Evolutionary conservation across 2,797 vertebrate genomes (phyloP).

Genomic region (Zalophus californianus): DNA sequence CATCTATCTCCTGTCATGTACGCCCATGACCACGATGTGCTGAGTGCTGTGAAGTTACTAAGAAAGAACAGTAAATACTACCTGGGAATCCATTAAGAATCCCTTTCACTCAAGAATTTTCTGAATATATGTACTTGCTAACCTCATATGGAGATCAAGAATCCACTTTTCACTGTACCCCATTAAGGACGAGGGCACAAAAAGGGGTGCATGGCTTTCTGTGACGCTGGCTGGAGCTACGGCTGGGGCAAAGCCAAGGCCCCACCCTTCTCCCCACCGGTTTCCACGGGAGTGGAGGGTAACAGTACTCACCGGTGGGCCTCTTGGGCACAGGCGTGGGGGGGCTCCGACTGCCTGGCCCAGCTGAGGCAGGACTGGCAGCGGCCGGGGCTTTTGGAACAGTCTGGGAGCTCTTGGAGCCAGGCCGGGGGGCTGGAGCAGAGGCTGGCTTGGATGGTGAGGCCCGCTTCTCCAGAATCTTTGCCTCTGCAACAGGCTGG

Average conservation of each 20-base stretch:
- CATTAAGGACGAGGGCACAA: not conserved
- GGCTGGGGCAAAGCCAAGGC: not conserved
- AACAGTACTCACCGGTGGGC: constrained; percentile 88
- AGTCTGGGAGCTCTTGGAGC: constrained; percentile 86
- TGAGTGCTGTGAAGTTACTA: not conserved
- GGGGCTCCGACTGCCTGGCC: constrained; percentile 57
- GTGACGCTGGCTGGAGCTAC: not conserved
- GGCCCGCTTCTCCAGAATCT: constrained; percentile 90
- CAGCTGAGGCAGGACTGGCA: constrained; percentile 76
- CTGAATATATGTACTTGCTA: not conserved
- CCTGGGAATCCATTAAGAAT: not conserved
- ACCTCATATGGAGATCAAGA: not conserved
- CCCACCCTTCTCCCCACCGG: not conserved
- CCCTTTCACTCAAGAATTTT: not conserved
- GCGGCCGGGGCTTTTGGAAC: constrained; percentile 78
- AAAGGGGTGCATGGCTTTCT: not conserved
- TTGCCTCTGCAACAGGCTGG: constrained; percentile 84
- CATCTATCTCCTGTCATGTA: not conserved
- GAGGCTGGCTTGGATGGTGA: constrained; percentile 89
- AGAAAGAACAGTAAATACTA: not conserved
- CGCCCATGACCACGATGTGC: too few species aligned
- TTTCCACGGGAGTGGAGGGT: not conserved
- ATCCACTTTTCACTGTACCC: too few species aligned
- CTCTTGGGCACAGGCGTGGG: constrained; percentile 88
- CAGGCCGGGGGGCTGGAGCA: constrained; percentile 79